Percentiles rank a stretch among this genome's conserved stretches.
Evolutionary conservation across 2,113 vertebrate genomes (phyloP).

Genomic region (Antechinus stuartii): DNA sequence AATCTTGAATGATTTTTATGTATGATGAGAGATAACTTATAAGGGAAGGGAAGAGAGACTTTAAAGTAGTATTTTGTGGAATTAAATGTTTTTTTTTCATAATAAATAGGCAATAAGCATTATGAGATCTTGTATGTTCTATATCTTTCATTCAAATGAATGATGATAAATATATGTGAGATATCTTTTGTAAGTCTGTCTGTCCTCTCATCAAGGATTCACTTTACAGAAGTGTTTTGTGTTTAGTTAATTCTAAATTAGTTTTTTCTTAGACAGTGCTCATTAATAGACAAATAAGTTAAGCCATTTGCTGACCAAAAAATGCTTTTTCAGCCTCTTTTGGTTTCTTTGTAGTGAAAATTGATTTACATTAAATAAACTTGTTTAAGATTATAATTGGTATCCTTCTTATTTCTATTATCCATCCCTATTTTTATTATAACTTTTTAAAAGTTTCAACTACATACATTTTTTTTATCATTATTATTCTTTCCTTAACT

Average conservation of each 20-base stretch:
- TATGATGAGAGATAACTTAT: background rate
- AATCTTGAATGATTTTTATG: background rate
- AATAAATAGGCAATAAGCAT: background rate
- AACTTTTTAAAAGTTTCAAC: background rate
- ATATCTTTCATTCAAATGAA: background rate
- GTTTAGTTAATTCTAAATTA: background rate
- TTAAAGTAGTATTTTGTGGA: background rate
- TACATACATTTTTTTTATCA: background rate
- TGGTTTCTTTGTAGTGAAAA: background rate
- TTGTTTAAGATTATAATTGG: background rate
- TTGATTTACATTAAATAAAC: background rate
- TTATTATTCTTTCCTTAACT: background rate
- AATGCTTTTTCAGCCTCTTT: background rate
- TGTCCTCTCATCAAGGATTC: background rate
- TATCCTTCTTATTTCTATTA: background rate
- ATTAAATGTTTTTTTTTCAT: background rate
- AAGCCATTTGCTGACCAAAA: background rate
- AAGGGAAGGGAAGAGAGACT: background rate
- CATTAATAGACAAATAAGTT: background rate
- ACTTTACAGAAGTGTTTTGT: background rate
- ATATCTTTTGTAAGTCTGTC: background rate
- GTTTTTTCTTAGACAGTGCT: background rate
- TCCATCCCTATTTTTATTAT: background rate
- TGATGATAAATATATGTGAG: background rate
- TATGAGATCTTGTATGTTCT: background rate